Conservation (phyloP, 2,797 vertebrate species). For the Neosalanx taihuensis region DNA sequence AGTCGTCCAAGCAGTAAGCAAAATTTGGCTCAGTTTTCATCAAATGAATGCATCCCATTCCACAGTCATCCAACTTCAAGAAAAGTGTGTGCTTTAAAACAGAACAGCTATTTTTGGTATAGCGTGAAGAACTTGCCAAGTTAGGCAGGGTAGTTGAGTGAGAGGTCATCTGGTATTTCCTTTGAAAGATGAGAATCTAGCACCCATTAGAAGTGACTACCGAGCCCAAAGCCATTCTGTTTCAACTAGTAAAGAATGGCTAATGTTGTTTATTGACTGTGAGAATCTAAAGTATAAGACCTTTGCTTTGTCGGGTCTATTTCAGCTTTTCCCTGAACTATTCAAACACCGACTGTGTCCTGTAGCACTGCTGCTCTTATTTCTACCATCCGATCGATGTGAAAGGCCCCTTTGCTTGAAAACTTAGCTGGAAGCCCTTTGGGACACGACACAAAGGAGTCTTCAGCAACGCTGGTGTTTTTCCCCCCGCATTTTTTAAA, state of each 20-base stretch:
- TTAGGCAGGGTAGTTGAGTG: background rate
- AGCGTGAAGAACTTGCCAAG: background rate
- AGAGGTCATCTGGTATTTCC: background rate
- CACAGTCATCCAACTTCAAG: background rate
- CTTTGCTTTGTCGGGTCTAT: background rate
- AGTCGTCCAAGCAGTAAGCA: constrained; percentile 15
- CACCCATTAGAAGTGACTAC: background rate
- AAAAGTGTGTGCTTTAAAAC: background rate
- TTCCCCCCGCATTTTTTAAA: constrained; percentile 32
- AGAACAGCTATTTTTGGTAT: constrained; percentile 1
- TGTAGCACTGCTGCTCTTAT: background rate
- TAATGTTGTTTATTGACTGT: constrained; percentile 8
- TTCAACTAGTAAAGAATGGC: background rate
- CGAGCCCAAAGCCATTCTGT: background rate
- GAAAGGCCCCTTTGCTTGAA: constrained; percentile 15
- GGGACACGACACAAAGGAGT: constrained; percentile 37
- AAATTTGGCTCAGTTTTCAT: background rate
- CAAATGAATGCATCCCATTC: background rate
- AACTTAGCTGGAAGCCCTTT: constrained; percentile 19
- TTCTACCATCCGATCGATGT: constrained; percentile 3
- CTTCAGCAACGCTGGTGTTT: constrained; percentile 34
- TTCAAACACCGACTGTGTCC: no score
- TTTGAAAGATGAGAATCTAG: background rate
- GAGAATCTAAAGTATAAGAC: background rate
- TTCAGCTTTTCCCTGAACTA: background rate